phyloP scores from a whole-genome alignment of 2,888 invertebrate species.

The Lasius fuliginosus region DNA sequence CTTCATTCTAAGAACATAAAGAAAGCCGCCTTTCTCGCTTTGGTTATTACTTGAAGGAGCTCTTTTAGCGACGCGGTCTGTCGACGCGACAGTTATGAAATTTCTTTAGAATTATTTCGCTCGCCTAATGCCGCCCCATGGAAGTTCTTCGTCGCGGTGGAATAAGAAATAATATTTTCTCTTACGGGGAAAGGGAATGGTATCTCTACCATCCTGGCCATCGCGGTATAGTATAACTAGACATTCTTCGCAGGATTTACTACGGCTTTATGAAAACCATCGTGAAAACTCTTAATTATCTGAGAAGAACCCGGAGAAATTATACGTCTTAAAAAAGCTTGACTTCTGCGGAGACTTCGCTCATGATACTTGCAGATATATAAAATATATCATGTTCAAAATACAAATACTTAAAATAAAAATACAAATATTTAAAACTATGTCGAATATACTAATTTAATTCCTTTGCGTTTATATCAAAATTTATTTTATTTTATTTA shows the following conservation, averaged over 20 bases:
- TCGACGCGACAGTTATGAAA: conserved; percentile 85
- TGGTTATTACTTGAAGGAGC: conserved; percentile 77
- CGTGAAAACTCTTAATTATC: conserved; percentile 85
- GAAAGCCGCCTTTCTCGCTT: conserved; percentile 73
- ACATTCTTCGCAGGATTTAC: conserved; percentile 79
- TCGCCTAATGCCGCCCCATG: conserved; percentile 75
- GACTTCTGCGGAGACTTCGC: not conserved
- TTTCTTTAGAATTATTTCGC: conserved; percentile 85
- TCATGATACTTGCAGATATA: conserved; percentile 3
- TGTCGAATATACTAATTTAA: not conserved
- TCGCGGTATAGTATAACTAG: conserved; percentile 42
- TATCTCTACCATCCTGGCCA: conserved; percentile 25
- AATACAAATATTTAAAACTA: not conserved
- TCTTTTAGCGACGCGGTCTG: conserved; percentile 72
- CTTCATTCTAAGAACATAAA: conserved; percentile 47
- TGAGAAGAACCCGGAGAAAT: conserved; percentile 76
- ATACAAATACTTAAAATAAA: not conserved
- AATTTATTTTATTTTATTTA: not conserved
- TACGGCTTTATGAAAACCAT: conserved; percentile 84
- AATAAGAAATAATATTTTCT: conserved; percentile 84
- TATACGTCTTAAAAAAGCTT: conserved; percentile 72
- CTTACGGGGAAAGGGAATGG: conserved; percentile 30
- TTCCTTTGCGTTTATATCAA: not conserved
- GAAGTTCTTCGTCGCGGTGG: conserved; percentile 71
- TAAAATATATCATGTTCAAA: conserved; percentile 1